Percentiles rank a stretch among this genome's conserved stretches.
Conservation (phyloP, 2,888 invertebrate species). For the Chymomyza fuscimana region DNA sequence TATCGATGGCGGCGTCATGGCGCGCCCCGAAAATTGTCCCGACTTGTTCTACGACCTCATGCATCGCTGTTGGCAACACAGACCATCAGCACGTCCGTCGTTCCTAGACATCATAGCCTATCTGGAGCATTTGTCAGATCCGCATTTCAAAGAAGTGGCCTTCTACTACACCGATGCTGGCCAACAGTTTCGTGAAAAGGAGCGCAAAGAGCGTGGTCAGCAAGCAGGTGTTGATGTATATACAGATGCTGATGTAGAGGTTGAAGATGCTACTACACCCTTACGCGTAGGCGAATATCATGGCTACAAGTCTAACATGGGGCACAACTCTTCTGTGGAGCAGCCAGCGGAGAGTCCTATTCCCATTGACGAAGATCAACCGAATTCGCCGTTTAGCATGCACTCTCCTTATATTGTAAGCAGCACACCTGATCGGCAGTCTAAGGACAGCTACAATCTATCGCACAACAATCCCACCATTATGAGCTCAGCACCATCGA, state of each 20-base stretch:
- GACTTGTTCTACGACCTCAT: constrained; percentile 94
- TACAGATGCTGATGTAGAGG: constrained; percentile 67
- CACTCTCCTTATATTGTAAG: constrained; percentile 76
- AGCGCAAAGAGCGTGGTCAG: constrained; percentile 59
- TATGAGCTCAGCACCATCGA: constrained; percentile 70
- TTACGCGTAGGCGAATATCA: constrained; percentile 77
- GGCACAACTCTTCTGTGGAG: constrained; percentile 75
- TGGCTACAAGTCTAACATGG: constrained; percentile 75
- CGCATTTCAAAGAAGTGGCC: constrained; percentile 82
- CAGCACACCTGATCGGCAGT: constrained; percentile 76
- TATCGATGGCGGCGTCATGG: constrained; percentile 95
- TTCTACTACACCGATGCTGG: constrained; percentile 84
- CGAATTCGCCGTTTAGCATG: constrained; percentile 78
- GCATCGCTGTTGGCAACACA: constrained; percentile 95
- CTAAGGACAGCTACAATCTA: constrained; percentile 59
- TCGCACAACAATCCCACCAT: constrained; percentile 59
- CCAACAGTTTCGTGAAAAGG: constrained; percentile 59
- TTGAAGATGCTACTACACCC: constrained; percentile 79
- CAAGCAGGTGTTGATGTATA: constrained; percentile 56
- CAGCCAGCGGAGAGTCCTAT: constrained; percentile 76
- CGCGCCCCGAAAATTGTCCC: constrained; percentile 96
- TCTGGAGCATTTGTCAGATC: constrained; percentile 84
- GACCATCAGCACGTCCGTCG: constrained; percentile 88
- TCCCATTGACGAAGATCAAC: constrained; percentile 72
- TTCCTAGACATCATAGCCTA: constrained; percentile 91